Evolutionary conservation across 2,113 vertebrate species (phyloP).

Genomic region (Aphyosemion australe): DNA sequence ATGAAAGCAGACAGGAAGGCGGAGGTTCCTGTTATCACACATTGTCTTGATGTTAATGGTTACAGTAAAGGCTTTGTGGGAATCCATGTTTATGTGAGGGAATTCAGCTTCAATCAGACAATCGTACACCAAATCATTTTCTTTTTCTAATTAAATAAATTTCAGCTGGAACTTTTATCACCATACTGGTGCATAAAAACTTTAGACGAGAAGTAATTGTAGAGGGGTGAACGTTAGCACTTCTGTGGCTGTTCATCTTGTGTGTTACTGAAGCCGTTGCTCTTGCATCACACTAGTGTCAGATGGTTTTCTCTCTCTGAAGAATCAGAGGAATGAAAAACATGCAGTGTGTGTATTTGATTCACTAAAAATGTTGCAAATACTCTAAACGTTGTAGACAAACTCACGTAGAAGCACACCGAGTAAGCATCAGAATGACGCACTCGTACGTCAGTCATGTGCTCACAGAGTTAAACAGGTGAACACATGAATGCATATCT

Average conservation of each 20-base stretch:
- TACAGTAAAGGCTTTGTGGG: too few relatives aligned
- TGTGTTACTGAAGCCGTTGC: not conserved
- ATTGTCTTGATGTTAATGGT: too few relatives aligned
- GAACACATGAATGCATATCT: not conserved
- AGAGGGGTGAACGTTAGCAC: not conserved
- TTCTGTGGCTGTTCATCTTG: not conserved
- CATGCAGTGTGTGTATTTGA: constrained; percentile 4
- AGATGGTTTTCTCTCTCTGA: not conserved
- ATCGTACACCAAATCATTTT: too few relatives aligned
- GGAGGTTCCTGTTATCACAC: too few relatives aligned
- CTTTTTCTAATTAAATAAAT: too few relatives aligned
- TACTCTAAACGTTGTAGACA: constrained; percentile 23
- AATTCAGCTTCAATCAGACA: too few relatives aligned
- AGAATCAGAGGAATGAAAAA: constrained; percentile 12
- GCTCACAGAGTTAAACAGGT: constrained; percentile 24
- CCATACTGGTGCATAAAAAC: too few relatives aligned
- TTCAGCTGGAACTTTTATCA: too few relatives aligned
- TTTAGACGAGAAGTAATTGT: not conserved
- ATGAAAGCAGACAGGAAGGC: too few relatives aligned
- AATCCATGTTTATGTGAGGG: too few relatives aligned
- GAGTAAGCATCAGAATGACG: constrained; percentile 47
- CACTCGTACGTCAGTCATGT: constrained; percentile 23
- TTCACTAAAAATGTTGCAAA: constrained; percentile 25
- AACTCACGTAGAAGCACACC: constrained; percentile 7
- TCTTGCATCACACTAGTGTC: not conserved